Evolutionary conservation across 1,140 invertebrate genomes (phyloP).

Genomic region (Heliconius hewitsoni): DNA sequence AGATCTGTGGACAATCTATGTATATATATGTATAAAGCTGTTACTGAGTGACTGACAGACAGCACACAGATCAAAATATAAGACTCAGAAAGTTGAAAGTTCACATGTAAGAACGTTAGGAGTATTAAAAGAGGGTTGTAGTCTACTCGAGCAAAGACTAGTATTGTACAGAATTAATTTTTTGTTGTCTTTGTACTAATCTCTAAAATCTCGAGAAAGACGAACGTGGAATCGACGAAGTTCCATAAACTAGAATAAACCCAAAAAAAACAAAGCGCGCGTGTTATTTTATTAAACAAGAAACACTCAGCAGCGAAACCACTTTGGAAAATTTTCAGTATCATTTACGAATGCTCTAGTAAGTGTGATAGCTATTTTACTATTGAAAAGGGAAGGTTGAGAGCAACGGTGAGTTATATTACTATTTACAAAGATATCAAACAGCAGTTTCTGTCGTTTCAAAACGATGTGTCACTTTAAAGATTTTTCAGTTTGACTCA

Average conservation of each 20-base stretch:
- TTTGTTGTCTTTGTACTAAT: neutral
- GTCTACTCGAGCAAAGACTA: too few species aligned
- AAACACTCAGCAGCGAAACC: slow-evolving; percentile 42
- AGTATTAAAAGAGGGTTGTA: too few species aligned
- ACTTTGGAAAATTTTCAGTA: slow-evolving; percentile 15
- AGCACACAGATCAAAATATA: too few species aligned
- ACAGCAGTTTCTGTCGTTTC: slow-evolving; percentile 35
- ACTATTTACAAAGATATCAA: slow-evolving; percentile 42
- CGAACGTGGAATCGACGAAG: neutral
- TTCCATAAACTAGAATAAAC: neutral
- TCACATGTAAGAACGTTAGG: too few species aligned
- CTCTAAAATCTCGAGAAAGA: neutral
- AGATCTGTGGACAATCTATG: neutral
- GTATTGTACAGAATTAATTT: too few species aligned
- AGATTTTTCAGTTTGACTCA: slow-evolving; percentile 64
- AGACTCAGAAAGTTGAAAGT: too few species aligned
- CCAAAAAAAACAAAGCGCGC: neutral
- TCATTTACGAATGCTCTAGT: neutral
- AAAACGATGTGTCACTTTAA: slow-evolving; percentile 51
- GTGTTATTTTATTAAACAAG: slow-evolving; percentile 43
- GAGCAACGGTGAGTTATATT: slow-evolving; percentile 27
- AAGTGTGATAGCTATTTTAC: slow-evolving; percentile 4
- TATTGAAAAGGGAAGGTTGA: slow-evolving; percentile 15
- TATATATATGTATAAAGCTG: too few species aligned
- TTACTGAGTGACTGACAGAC: too few species aligned